Percentiles rank a stretch among this genome's conserved stretches.
phyloP scores from a whole-genome alignment of 2,113 vertebrate genomes.

The Alligator sinensis region DNA sequence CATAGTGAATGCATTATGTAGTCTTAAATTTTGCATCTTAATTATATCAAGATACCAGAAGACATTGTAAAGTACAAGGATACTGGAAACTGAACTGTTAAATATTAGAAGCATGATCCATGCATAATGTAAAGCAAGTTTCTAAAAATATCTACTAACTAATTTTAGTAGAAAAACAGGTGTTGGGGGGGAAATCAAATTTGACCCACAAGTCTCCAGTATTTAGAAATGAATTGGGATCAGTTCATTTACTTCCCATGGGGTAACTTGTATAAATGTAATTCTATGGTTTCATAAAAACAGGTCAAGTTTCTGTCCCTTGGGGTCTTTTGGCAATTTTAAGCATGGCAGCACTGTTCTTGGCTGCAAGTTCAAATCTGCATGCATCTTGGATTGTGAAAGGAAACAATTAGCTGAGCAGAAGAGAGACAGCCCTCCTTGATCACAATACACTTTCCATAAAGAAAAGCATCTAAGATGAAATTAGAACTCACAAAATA shows the following conservation, averaged over 20 bases:
- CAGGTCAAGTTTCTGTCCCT: constrained; percentile 85
- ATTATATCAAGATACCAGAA: constrained; percentile 40
- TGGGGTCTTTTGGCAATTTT: constrained; percentile 79
- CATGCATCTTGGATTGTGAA: constrained; percentile 59
- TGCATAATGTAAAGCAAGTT: constrained; percentile 49
- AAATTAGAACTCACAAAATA: constrained; percentile 22
- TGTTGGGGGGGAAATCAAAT: constrained; percentile 77
- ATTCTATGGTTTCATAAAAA: constrained; percentile 88
- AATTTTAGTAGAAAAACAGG: constrained; percentile 74
- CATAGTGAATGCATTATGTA: neutral
- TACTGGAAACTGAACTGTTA: constrained; percentile 44
- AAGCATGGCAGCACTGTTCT: constrained; percentile 78
- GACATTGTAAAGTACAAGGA: constrained; percentile 56
- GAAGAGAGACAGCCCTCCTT: constrained; percentile 41
- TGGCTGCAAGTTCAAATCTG: constrained; percentile 80
- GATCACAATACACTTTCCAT: constrained; percentile 38
- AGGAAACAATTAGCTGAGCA: constrained; percentile 28
- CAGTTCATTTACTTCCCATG: constrained; percentile 80
- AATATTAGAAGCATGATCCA: constrained; percentile 55
- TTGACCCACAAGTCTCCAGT: constrained; percentile 76
- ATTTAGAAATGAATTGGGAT: constrained; percentile 83
- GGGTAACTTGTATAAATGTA: constrained; percentile 85
- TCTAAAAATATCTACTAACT: constrained; percentile 57
- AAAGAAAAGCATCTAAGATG: neutral
- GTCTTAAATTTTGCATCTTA: constrained; percentile 24